Evolutionary conservation across 2,797 vertebrate genomes (phyloP).

Genomic region (Otolemur crassicaudatus): DNA sequence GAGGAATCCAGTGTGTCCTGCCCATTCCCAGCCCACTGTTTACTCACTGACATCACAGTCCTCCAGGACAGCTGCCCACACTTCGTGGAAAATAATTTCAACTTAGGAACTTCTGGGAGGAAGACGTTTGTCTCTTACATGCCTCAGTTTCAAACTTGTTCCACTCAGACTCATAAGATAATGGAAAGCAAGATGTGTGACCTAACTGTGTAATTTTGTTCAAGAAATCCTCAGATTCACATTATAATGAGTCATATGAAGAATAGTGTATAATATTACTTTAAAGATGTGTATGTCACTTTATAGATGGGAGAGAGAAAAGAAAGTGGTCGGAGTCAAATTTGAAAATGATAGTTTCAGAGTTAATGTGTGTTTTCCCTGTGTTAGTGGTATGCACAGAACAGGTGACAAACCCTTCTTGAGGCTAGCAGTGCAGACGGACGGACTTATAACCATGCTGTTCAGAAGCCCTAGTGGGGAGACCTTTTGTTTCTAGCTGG

Average conservation of each 20-base stretch:
- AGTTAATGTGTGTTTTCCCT: not conserved
- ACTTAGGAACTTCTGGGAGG: constrained; percentile 55
- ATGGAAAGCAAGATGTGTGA: constrained; percentile 81
- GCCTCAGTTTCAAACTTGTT: constrained; percentile 92
- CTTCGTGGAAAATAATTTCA: constrained; percentile 75
- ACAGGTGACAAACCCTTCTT: not conserved
- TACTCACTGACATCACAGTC: constrained; percentile 76
- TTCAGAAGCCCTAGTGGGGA: not conserved
- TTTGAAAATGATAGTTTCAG: not conserved
- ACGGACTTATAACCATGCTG: not conserved
- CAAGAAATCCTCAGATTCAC: not conserved
- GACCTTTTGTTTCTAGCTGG: not conserved
- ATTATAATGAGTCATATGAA: not conserved
- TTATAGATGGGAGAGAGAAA: not conserved
- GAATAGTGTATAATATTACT: not conserved
- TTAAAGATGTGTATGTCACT: not conserved
- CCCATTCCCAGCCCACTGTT: constrained; percentile 59
- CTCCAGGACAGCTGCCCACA: constrained; percentile 83
- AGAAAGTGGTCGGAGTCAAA: not conserved
- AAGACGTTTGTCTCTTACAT: constrained; percentile 89
- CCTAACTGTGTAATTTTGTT: constrained; percentile 60
- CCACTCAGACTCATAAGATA: constrained; percentile 82
- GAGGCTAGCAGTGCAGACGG: not conserved
- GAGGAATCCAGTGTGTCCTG: constrained; percentile 62
- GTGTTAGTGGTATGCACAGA: not conserved